phyloP scores from a whole-genome alignment of 2,113 vertebrate genomes.

The Thamnophis sirtalis region DNA sequence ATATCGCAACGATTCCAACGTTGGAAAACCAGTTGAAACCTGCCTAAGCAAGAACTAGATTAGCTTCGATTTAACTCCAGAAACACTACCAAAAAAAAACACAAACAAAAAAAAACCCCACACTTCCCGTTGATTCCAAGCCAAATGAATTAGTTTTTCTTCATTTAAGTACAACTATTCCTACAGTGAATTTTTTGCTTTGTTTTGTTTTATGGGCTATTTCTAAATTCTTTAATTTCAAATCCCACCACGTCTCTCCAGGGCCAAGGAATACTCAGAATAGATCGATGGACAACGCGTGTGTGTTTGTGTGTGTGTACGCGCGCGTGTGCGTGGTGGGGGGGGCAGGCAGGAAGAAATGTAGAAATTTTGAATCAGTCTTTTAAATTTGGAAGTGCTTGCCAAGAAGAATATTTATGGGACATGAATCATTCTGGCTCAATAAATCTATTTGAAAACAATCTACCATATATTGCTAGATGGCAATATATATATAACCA shows the following conservation, averaged over 20 bases:
- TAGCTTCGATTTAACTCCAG: background rate
- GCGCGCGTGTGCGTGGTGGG: too few relatives aligned
- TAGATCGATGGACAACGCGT: background rate
- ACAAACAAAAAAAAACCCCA: background rate
- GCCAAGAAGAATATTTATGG: background rate
- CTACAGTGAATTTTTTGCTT: background rate
- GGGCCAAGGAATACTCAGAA: background rate
- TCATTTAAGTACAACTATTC: background rate
- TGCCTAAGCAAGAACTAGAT: background rate
- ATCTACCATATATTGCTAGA: background rate
- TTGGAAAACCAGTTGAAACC: background rate
- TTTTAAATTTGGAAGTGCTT: conserved; percentile 16
- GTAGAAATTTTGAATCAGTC: background rate
- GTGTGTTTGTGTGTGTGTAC: too few relatives aligned
- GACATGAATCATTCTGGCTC: background rate
- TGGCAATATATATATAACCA: background rate
- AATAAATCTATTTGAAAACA: background rate
- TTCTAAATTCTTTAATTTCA: background rate
- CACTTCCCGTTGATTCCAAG: background rate
- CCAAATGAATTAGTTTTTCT: background rate
- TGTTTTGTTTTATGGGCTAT: background rate
- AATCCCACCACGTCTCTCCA: background rate
- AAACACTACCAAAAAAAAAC: background rate
- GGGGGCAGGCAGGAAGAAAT: background rate
- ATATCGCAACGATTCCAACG: background rate